These are phyloP conservation scores for Chrysina gloriosa DNA, from an alignment of 2,888 invertebrate species.

Conservation along the genomic window DNA sequence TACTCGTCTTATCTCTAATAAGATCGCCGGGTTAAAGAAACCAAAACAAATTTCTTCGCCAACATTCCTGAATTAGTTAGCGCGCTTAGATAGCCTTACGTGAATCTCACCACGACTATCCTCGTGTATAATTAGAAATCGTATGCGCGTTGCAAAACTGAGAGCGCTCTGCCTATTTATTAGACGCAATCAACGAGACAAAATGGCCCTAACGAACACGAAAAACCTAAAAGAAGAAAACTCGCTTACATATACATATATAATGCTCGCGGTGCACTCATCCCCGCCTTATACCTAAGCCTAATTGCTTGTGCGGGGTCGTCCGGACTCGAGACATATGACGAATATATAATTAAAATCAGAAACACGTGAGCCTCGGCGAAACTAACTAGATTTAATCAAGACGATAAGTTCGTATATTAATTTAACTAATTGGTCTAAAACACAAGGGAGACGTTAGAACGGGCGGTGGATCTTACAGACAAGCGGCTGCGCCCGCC, in stretches of 20 bases:
- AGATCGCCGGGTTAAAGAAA: no score
- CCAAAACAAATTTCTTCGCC: neutral
- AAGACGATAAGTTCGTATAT: constrained; percentile 61
- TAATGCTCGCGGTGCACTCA: neutral
- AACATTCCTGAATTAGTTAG: neutral
- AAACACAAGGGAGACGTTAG: constrained; percentile 58
- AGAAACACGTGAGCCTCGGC: constrained; percentile 38
- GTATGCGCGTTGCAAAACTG: constrained; percentile 14
- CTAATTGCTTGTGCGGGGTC: no score
- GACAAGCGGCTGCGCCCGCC: constrained; percentile 61
- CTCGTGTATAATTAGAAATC: constrained; percentile 22
- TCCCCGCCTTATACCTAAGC: no score
- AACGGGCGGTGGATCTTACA: constrained; percentile 47
- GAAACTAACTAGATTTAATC: constrained; percentile 49
- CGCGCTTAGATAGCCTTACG: neutral
- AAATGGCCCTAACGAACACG: constrained; percentile 8
- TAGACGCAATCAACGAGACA: constrained; percentile 21
- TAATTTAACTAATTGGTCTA: constrained; percentile 66
- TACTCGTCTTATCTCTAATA: no score
- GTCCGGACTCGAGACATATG: constrained; percentile 1
- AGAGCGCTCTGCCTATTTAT: constrained; percentile 17
- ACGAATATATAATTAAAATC: constrained; percentile 36
- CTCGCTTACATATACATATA: no score
- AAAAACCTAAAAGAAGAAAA: neutral
- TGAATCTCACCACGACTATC: neutral